Evolutionary conservation across 35 echinoderm and acorn worm genomes (phyloP), one percentile per base, ranked within the genome.

Genomic region (Antedon bifida): DNA sequence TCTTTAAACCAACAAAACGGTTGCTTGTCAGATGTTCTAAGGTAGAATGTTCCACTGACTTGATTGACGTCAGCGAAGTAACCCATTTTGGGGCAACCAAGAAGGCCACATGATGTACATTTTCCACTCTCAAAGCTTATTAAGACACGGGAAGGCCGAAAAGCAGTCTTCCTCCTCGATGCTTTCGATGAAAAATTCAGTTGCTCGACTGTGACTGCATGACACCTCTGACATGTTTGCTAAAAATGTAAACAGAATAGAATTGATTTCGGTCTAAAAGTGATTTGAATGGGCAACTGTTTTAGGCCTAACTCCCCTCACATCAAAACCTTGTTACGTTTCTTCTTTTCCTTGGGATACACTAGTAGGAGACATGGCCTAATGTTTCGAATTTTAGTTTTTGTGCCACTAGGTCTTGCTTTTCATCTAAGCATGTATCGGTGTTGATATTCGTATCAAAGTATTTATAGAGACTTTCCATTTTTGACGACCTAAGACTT

Each of bases 21-120:
- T 0, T 56, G 73, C 21, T 55, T 45, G 29, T 46, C 30, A 5
- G 74, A 36, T 36, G 86, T 88, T 44, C 75, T 30, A 3, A 88
- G 86, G 35, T 76, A 82, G 39, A 88, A 88, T 0, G 28, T 75
- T 7, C 86, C 86, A 11, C 64, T 82, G 13, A 64, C 35, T 5
- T 31, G 26, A 31, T 23, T 82, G 0, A n/a, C 3, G 30, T 88
- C 86, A 26, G 86, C 80, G 74, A 76, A 45, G 74, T 82, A 88
- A 19, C 86, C 86, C 86, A 88, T 88, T 29, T 75, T 26, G 9
- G 86, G 36, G 56, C 86, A 88, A 30, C 76, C 23, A n/a, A 34
- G 79, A 0, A 35, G 32, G 2, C 34, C 46, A 76, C 86, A 88
- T 9, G 21, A 74, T 31, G 73, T 39, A 31, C 86, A 88, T 31